Conservation (phyloP, 1,140 invertebrate species). For the Proales similis region DNA sequence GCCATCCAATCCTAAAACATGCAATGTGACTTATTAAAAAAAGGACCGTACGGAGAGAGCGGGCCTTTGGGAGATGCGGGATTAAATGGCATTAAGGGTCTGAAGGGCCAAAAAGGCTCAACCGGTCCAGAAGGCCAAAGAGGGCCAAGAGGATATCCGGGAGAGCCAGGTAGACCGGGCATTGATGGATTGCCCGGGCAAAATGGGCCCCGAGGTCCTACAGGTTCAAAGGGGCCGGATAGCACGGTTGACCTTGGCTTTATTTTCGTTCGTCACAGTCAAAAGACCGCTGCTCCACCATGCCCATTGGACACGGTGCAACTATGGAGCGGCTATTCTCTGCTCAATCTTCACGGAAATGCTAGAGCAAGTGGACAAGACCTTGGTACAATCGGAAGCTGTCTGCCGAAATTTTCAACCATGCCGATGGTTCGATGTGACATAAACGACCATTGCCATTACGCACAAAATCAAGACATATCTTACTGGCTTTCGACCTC, state of each 20-base stretch:
- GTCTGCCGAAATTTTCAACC: conserved; percentile 48
- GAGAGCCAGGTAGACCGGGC: conserved; percentile 44
- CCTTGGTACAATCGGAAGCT: conserved; percentile 45
- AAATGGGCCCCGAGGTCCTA: conserved; percentile 1
- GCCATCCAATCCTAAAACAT: background rate
- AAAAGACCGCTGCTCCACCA: conserved; percentile 69
- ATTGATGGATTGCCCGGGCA: background rate
- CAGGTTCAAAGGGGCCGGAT: conserved; percentile 29
- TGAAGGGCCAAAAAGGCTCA: background rate
- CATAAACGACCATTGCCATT: conserved; percentile 50
- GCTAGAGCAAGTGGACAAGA: conserved; percentile 37
- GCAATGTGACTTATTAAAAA: background rate
- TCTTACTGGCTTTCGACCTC: conserved; percentile 52
- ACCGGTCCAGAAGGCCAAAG: conserved; percentile 21
- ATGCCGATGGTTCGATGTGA: conserved; percentile 55
- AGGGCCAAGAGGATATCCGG: conserved; percentile 46
- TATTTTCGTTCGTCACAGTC: conserved; percentile 65
- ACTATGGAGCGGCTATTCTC: conserved; percentile 89
- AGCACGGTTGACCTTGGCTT: conserved; percentile 22
- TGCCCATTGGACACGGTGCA: conserved; percentile 75
- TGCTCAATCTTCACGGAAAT: conserved; percentile 57
- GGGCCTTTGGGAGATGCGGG: conserved; percentile 57
- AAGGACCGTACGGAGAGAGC: conserved; percentile 54
- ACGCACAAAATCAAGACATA: conserved; percentile 50
- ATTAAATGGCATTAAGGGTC: background rate